Base-by-base conservation (phyloP, 2,888 invertebrate genomes). In the Scelioninae gen. 2 region DNA sequence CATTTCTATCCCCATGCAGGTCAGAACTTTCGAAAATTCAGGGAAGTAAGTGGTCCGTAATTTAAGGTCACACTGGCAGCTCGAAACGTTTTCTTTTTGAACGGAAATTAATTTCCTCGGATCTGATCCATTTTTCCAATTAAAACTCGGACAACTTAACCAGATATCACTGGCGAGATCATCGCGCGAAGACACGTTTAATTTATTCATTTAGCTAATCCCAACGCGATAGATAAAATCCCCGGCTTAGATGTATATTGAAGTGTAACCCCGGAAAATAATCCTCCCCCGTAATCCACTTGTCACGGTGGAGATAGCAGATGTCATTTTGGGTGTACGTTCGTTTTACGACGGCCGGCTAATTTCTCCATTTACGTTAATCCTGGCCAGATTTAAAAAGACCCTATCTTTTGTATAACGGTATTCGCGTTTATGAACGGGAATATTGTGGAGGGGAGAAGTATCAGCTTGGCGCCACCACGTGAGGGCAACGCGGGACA, bases 231-330 rank as follows among this genome's bases (percentile, higher is more conserved):
- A 52, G 58, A 58, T 52, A 67, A 67, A 58, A 58, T 50, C 58
- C 67, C 46, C 52, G n/a, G 11, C 11, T 35, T 6, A 31, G 25
- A 52, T 60, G 39, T 60, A 68, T 68, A 68, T 68, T 53, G 52
- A 68, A 58, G 58, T 60, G 68, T 68, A 68, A 68, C 68, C 60
- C 45, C 31, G 52, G 68, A 68, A 68, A 68, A 68, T 68, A 68
- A 68, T 68, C 67, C 67, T 16, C 43, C 31, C 50, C 35, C 60
- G 60, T 68, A 68, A 68, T 68, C 68, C 53, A 68, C 52, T 68
- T 68, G 60, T 68, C 68, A 58, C 60, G 15, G 53, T 10, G 43
- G 60, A 68, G 60, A 60, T 68, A 68, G 60, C 68, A 68, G 60
- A 68, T 60, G 68, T 60, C 68, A 68, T 68, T 68, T 39, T 19